Base-by-base conservation (phyloP, 2,888 invertebrate species). In the Apoda limacodes region DNA sequence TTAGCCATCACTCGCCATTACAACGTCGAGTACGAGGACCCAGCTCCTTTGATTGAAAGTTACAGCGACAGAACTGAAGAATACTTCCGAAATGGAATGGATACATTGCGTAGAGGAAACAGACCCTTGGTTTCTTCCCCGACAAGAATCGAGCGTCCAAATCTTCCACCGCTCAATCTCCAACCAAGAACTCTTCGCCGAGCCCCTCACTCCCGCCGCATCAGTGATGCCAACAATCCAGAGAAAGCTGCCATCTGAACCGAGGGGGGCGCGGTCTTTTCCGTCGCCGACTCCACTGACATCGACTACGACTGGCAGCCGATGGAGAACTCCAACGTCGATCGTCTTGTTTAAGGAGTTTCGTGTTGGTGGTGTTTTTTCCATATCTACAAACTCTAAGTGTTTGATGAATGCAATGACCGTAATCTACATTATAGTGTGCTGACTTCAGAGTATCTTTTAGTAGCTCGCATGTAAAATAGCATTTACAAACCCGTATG, bases 21-120 rank as follows among this genome's bases (percentile, higher is more conserved):
- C 61, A 90, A 90, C 61, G 90, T 90, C 28, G 92, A 93, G 46
- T 89, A 89, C 57, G 91, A 90, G 60, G 92, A 92, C 50, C 88
- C 90, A 3, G 88, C 89, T 1, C 87, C 90, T 1, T 57, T 88
- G 29, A 88, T 89, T 55, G 90, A 90, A 47, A 88, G 85, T 49
- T 90, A 89, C 66, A 86, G 87, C 37, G 80, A 80, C 19, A 54
- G 76, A 32, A 69, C 70, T 0, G 75, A 76, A 26, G 80, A 80
- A 22, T 76, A 76, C 45, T 71, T 83, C 48, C 52, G 72, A 2
- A 70, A 58, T 28, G 80, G 75, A 9, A 65, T 76, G 50, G 80
- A 76, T 2, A 81, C 80, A 1, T 56, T 82, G 3, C 68, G 82
- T 13, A 62, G 83, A 21, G 71, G 82, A 5, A 68, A 65, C 10